A percentile compares a stretch with the other conserved stretches of the same genome.
Evolutionary conservation across 2,888 invertebrate genomes (phyloP).

Genomic region (Notocelia uddmanniana): DNA sequence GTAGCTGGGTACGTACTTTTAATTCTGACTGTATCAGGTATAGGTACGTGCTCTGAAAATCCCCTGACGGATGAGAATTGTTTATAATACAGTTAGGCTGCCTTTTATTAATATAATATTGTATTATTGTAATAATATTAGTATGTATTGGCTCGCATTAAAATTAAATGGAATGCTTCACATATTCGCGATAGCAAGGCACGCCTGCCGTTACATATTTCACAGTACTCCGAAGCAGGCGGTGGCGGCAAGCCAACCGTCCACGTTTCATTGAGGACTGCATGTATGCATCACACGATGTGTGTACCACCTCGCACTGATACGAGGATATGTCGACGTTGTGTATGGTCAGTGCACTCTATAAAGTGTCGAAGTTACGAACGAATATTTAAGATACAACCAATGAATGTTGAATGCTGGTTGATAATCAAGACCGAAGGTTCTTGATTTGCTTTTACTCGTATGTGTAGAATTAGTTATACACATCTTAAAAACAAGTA

Average conservation of each 20-base stretch:
- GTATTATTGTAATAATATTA: too few species aligned
- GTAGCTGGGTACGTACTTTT: too few species aligned
- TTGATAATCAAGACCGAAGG: not conserved
- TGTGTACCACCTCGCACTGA: constrained; percentile 52
- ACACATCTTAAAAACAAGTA: not conserved
- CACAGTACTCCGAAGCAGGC: constrained; percentile 53
- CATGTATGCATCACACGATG: constrained; percentile 53
- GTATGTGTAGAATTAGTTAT: not conserved
- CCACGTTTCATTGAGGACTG: constrained; percentile 46
- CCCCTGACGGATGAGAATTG: too few species aligned
- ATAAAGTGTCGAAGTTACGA: constrained; percentile 45
- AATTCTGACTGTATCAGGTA: too few species aligned
- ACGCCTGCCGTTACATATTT: constrained; percentile 51
- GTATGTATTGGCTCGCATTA: too few species aligned
- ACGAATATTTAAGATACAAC: constrained; percentile 11
- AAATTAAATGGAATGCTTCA: not conserved
- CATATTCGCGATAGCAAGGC: not conserved
- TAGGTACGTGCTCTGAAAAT: too few species aligned
- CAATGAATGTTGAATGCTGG: not conserved
- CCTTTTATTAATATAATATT: too few species aligned
- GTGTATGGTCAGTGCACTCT: constrained; percentile 38
- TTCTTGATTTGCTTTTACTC: not conserved
- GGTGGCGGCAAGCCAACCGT: constrained; percentile 61
- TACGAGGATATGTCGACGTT: not conserved
- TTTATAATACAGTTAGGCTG: too few species aligned